Evolutionary conservation across 1,140 invertebrate genomes (phyloP).

Genomic region (Papilio glaucus): DNA sequence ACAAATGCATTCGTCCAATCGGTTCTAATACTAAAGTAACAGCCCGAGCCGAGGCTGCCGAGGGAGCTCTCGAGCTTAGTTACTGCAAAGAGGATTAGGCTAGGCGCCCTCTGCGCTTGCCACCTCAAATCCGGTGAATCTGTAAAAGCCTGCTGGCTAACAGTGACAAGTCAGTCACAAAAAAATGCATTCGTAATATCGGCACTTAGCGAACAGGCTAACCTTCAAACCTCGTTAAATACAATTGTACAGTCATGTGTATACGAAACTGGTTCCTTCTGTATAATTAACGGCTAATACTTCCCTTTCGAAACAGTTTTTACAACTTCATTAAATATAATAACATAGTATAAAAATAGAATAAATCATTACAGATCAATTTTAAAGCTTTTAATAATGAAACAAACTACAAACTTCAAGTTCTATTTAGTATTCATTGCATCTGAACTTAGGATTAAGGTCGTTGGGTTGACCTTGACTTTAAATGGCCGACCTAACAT

Average conservation of each 20-base stretch:
- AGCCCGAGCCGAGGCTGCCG: no score
- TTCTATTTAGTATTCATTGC: not conserved
- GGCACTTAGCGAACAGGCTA: not conserved
- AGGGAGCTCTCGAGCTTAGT: no score
- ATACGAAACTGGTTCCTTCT: not conserved
- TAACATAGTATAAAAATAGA: not conserved
- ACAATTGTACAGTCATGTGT: not conserved
- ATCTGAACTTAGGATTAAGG: not conserved
- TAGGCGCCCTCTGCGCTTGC: no score
- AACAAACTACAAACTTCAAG: not conserved
- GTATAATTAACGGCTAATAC: not conserved
- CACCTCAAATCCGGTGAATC: no score
- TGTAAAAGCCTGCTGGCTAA: no score
- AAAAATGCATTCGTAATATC: no score
- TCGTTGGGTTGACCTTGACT: not conserved
- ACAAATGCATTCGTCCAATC: slow-evolving; percentile 7
- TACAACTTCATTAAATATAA: not conserved
- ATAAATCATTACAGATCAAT: not conserved
- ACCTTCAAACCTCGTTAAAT: not conserved
- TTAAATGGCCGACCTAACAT: not conserved
- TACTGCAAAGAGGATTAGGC: no score
- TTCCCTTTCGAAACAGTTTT: not conserved
- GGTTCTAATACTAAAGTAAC: no score
- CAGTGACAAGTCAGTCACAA: no score
- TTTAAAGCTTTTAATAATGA: not conserved